phyloP scores from a whole-genome alignment of 2,888 invertebrate species.

The Dione juno region DNA sequence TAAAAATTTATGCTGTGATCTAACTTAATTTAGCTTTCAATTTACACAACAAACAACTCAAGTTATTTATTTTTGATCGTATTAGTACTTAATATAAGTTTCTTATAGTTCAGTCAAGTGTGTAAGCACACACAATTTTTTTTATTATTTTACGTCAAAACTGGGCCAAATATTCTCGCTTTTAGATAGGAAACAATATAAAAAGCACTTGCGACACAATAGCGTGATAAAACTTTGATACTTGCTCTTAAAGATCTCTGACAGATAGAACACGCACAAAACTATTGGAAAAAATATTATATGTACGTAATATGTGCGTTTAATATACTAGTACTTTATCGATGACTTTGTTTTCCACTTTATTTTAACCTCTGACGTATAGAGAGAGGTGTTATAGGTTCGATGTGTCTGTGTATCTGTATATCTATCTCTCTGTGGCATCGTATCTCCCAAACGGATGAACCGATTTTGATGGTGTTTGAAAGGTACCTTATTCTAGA shows the following conservation, averaged over 20 bases:
- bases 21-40: no score
- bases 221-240: constrained; percentile 33
- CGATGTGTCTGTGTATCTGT: no score
- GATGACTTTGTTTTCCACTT: not conserved
- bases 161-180: not conserved
- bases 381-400: no score
- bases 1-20: no score
- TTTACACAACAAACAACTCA: no score
- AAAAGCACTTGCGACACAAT: constrained; percentile 13
- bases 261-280: constrained; percentile 35
- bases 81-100: not conserved
- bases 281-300: constrained; percentile 17
- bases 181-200: not conserved
- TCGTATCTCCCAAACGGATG: no score
- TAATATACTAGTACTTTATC: not conserved
- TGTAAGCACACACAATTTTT: no score
- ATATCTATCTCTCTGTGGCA: no score
- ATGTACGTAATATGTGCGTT: not conserved
- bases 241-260: constrained; percentile 26
- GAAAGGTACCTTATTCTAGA: no score
- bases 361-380: no score
- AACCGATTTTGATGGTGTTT: no score
- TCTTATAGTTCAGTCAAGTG: not conserved
- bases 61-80: no score
- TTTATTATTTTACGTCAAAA: not conserved